Conservation (phyloP, 2,113 vertebrate genomes). For the Rissa tridactyla region DNA sequence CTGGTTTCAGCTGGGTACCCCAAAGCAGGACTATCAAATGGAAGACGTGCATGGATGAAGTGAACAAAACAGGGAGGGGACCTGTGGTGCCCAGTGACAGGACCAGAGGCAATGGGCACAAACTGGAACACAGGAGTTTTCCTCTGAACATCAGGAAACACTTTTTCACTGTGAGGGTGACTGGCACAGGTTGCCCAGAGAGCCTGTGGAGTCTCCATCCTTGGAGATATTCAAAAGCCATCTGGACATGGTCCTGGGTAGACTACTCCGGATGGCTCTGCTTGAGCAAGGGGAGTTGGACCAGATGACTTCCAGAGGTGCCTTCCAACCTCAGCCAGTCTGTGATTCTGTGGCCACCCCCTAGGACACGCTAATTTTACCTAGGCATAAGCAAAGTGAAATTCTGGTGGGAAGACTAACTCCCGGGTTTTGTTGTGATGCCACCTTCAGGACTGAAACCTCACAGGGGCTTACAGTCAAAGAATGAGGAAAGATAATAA, state of each 20-base stretch:
- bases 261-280: neutral
- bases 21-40: too few species aligned
- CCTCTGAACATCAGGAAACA: neutral
- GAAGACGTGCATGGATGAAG: neutral
- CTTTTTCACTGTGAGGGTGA: neutral
- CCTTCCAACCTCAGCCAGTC: neutral
- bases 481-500: neutral
- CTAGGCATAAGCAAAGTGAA: neutral
- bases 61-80: neutral
- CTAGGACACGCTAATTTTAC: neutral
- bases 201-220: neutral
- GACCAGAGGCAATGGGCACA: neutral
- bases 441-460: neutral
- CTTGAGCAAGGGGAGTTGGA: neutral
- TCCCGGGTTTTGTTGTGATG: neutral
- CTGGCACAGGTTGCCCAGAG: neutral
- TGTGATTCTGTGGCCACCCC: too few species aligned
- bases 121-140: fast-evolving
- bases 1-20: neutral
- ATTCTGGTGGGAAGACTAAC: neutral
- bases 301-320: neutral
- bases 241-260: neutral
- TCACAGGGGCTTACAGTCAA: neutral
- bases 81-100: neutral
- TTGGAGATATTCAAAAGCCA: fast-evolving